Conservation (phyloP, 2,113 vertebrate species). For the Micronycteris hirsuta region DNA sequence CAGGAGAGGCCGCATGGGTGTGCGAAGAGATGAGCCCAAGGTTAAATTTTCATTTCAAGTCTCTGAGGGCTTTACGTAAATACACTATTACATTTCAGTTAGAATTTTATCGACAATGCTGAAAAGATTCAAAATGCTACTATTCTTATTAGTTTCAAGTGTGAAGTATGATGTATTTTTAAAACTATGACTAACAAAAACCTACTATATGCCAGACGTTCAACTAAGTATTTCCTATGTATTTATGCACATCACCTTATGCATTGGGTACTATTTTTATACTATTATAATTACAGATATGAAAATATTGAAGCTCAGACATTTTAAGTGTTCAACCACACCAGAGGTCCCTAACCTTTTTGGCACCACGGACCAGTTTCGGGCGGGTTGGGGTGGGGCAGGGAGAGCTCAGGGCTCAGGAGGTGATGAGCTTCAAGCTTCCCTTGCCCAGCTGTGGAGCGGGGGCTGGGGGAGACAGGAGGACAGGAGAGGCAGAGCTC, state of each 20-base stretch:
- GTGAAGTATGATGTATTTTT: not conserved
- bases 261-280: not conserved
- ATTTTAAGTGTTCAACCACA: not conserved
- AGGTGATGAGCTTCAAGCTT: too few species aligned
- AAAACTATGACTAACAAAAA: not conserved
- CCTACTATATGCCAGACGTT: not conserved
- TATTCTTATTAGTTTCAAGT: not conserved
- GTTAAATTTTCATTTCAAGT: conserved; percentile 74
- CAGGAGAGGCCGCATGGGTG: conserved; percentile 91
- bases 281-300: not conserved
- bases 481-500: too few species aligned
- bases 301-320: not conserved
- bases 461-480: too few species aligned
- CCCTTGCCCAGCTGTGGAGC: too few species aligned
- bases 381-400: too few species aligned
- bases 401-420: too few species aligned
- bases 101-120: not conserved
- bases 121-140: not conserved
- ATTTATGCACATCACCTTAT: not conserved
- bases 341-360: not conserved
- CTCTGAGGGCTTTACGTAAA: not conserved
- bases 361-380: too few species aligned
- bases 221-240: not conserved
- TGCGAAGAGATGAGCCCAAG: conserved; percentile 91
- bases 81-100: not conserved